Evolutionary conservation across 2,888 invertebrate species (phyloP), one percentile per base, ranked within the genome.

Genomic region (Ectropis crepuscularia): DNA sequence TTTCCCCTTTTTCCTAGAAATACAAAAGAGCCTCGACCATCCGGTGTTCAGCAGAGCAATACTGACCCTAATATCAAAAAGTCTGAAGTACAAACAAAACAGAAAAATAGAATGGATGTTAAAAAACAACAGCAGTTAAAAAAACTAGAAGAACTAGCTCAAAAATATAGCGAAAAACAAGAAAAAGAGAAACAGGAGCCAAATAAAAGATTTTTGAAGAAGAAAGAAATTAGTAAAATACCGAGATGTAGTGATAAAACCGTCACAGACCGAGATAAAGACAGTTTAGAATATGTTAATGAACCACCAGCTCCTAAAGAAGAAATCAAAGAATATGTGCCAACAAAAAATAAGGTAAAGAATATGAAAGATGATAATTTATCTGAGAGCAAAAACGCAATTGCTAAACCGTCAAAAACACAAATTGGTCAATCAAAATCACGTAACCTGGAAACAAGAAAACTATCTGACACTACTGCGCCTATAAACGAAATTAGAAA

Each of bases 1-100:
- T 92, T 90, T 90, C 89, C 91, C 80, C 83, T 88, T 79, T 79
- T 53, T 81, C 79, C 53, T 91, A 92, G 92, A 87, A 79, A 78
- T 69, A 66, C 73, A 69, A 83, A 86, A 84, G 85, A 86, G 68
- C 71, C 83, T 73, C 74, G 76, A 62, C 74, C 77, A 67, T 69
- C 82, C 69, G 71, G 78, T 63, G 68, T 81, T 72, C 84, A 86
- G 81, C 79, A 82, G 81, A 86, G 78, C 76, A 79, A 74, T 67
- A 83, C 82, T 67, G 85, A 87, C 67, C 80, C 85, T 57, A 83
- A 82, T 67, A 75, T 84, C 41, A 80, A 79, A 70, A 85, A 82
- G 73, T 68, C 72, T 64, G 65, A 70, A 10, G 62, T 70, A 7
- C 71, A 78, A 70, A 80, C 71, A 42, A 86, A 86, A 75, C 75